phyloP scores from a whole-genome alignment of 2,797 vertebrate species.

The Danio jaintianensis region DNA sequence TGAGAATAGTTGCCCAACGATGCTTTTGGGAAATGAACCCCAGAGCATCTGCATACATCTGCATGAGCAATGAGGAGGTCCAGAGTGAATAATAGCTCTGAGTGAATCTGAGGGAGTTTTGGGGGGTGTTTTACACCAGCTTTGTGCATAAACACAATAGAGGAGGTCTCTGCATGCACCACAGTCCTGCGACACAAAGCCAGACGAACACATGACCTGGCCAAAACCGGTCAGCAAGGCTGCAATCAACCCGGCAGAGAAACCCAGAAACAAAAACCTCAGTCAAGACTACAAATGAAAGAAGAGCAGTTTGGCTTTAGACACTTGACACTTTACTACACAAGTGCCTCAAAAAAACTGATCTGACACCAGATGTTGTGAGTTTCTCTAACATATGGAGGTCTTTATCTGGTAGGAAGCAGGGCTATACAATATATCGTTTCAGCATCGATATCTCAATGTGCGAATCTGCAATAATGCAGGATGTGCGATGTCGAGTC shows the following conservation, averaged over 20 bases:
- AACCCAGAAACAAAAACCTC: background rate
- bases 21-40: background rate
- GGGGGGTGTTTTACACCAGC: background rate
- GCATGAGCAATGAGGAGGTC: slow-evolving; percentile 6
- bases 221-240: background rate
- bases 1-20: no score
- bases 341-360: background rate
- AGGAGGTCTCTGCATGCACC: background rate
- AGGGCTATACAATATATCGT: no score
- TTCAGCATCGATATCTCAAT: no score
- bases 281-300: background rate
- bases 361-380: slow-evolving; percentile 17
- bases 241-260: slow-evolving; percentile 10
- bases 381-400: background rate
- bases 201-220: slow-evolving; percentile 17
- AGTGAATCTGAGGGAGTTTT: background rate
- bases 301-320: background rate
- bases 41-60: background rate
- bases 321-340: background rate
- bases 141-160: slow-evolving; percentile 54
- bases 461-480: no score
- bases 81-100: slow-evolving; percentile 23
- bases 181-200: slow-evolving; percentile 21
- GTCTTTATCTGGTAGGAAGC: background rate
- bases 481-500: no score